phyloP scores from a whole-genome alignment of 2,888 invertebrate genomes.

The Cantharis lateralis region DNA sequence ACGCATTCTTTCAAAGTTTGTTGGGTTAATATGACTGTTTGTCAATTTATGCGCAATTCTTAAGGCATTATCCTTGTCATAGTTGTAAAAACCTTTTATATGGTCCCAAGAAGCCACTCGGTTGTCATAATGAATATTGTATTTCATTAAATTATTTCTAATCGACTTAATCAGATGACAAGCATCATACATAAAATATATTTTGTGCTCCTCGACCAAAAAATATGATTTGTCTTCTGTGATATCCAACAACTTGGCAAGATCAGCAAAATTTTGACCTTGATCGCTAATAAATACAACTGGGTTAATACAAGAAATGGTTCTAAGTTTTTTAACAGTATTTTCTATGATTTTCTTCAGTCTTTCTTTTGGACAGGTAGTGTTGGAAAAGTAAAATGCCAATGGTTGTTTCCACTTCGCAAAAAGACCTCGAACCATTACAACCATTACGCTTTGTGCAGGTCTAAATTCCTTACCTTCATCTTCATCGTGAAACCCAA shows the following conservation, averaged over 20 bases:
- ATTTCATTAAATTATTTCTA: slow-evolving; percentile 31
- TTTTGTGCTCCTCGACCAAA: slow-evolving; percentile 22
- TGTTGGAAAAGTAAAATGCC: neutral
- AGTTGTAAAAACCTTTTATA: slow-evolving; percentile 31
- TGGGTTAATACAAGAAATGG: neutral
- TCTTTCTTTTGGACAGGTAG: neutral
- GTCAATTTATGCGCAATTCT: slow-evolving; percentile 33
- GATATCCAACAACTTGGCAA: slow-evolving; percentile 24
- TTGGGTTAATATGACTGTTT: slow-evolving; percentile 31
- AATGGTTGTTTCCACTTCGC: neutral
- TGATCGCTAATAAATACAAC: neutral
- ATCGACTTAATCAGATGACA: slow-evolving; percentile 27
- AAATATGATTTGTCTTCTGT: slow-evolving; percentile 27
- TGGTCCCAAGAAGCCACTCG: slow-evolving; percentile 24
- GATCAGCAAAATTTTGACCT: slow-evolving; percentile 15
- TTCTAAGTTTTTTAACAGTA: neutral
- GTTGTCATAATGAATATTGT: slow-evolving; percentile 17
- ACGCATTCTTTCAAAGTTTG: slow-evolving; percentile 35
- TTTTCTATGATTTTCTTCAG: neutral
- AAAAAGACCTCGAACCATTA: neutral
- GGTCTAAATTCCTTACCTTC: neutral
- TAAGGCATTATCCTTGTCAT: slow-evolving; percentile 18
- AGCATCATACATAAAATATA: slow-evolving; percentile 35
- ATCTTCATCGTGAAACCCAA: neutral
- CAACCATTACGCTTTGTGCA: neutral